Evolutionary conservation across 1,140 invertebrate genomes (phyloP).

Genomic region (Drosophila mayri): DNA sequence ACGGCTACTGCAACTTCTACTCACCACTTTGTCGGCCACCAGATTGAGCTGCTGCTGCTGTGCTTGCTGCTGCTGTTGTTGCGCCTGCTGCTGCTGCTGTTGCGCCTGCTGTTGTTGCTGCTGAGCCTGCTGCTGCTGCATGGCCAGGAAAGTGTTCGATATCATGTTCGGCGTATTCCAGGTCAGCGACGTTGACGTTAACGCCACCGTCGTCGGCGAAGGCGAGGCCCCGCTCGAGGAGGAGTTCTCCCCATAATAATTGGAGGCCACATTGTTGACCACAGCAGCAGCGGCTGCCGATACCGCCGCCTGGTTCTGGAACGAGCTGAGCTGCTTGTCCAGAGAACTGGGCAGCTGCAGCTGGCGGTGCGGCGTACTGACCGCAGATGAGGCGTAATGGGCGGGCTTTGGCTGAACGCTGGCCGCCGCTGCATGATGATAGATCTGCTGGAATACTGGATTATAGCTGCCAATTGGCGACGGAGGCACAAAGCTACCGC

Average conservation of each 20-base stretch:
- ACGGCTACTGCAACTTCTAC: conserved; percentile 21
- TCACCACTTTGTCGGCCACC: conserved; percentile 83
- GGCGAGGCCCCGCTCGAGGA: conserved; percentile 81
- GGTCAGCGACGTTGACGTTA: conserved; percentile 76
- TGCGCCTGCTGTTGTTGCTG: conserved; percentile 74
- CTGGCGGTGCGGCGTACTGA: conserved; percentile 79
- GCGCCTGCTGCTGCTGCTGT: conserved; percentile 61
- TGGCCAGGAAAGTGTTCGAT: conserved; percentile 83
- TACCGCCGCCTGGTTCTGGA: conserved; percentile 82
- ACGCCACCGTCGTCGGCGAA: conserved; percentile 77
- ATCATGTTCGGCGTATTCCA: conserved; percentile 83
- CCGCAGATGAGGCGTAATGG: conserved; percentile 79
- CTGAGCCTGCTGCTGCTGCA: conserved; percentile 80
- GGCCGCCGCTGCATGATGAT: conserved; percentile 82
- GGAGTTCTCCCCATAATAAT: conserved; percentile 83
- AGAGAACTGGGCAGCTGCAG: conserved; percentile 76
- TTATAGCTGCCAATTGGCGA: conserved; percentile 83
- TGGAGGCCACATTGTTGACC: conserved; percentile 77
- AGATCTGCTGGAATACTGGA: conserved; percentile 84
- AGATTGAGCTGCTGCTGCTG: conserved; percentile 79
- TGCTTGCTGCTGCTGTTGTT: conserved; percentile 60
- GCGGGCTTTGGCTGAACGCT: conserved; percentile 82
- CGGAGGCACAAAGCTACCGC: conserved; percentile 80
- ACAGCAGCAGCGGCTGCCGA: conserved; percentile 75
- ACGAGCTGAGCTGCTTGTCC: conserved; percentile 78